Base-by-base conservation (phyloP, 2,888 invertebrate genomes). In the Polietes domitor region DNA sequence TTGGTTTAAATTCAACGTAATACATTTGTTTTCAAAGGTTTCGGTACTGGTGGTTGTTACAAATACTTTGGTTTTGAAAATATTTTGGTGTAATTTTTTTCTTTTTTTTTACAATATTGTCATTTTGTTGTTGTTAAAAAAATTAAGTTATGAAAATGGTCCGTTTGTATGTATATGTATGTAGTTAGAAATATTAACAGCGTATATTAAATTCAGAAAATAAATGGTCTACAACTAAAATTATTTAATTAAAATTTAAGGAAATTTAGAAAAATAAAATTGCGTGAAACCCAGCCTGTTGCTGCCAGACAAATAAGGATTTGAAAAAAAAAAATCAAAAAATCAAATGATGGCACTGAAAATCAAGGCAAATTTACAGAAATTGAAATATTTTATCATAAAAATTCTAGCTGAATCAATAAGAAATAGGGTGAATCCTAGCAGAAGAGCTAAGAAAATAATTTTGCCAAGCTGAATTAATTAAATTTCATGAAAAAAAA, bases 51-150 rank as follows among this genome's bases (percentile, higher is more conserved):
- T 2, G 2, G 47, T 47, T 47, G 47, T 15, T 47, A 61, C 21
- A 71, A 71, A 77, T 28, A 50, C 47, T 70, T 70, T 50, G 24
- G 24, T 71, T 24, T 61, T 65, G 12, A 71, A 17, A 76, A 74
- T 37, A 61, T 76, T 77, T 77, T 75, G 73, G 73, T 78, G 77
- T 74, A 83, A 77, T 75, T 77, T 68, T 32, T 68, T 24, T 58
- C 37, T 7, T 2, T 37, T 63, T 80, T 58, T 7, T 78, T 19
- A 37, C 0, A 77, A 77, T 80, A 80, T 83, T 73, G 74, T 77
- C 80, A 26, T 63, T 73, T 41, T 41, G 12, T 58, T 73, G 15
- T 76, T 50, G 28, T 37, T 76, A 6, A 15, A 26, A 15, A 26
- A 37, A 9, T 37, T 7, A 37, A 37, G 32, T 32, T 32, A 37